These are phyloP conservation scores for Euclidia mi DNA, from an alignment of 2,888 invertebrate species.

Conservation along the genomic window DNA sequence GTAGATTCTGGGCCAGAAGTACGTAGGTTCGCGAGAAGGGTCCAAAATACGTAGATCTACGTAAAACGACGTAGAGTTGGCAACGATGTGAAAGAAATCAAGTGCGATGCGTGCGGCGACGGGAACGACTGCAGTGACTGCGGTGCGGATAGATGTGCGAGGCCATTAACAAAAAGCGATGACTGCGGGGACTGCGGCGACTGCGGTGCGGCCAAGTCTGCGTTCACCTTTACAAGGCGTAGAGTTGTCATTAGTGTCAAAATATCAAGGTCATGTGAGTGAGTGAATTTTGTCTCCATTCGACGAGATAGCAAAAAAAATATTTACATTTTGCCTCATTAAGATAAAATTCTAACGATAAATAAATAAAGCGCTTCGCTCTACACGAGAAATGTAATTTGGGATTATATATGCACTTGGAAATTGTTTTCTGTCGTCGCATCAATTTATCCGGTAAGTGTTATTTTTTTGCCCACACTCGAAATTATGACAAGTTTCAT, in stretches of 20 bases:
- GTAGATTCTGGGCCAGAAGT: no score
- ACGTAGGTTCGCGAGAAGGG: no score
- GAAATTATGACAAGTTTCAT: conserved; percentile 52
- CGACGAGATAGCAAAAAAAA: conserved; percentile 26
- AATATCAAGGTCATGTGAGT: conserved; percentile 36
- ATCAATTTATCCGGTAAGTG: conserved; percentile 43
- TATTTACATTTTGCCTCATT: conserved; percentile 41
- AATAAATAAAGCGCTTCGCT: conserved; percentile 23
- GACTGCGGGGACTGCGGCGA: no score
- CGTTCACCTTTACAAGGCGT: no score
- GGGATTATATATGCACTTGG: conserved; percentile 13
- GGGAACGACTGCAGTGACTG: no score
- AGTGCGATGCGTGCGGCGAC: no score
- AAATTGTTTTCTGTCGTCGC: conserved; percentile 28
- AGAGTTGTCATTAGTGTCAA: conserved; percentile 42
- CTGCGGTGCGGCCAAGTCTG: no score
- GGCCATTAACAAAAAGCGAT: no score
- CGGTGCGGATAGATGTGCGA: no score
- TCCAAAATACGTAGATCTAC: no score
- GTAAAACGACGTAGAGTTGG: no score
- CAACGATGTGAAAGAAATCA: no score
- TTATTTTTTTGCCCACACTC: conserved; percentile 46
- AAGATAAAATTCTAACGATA: conserved; percentile 25
- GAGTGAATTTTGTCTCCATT: conserved; percentile 28
- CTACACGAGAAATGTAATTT: conserved; percentile 33